phyloP scores from a whole-genome alignment of 2,888 invertebrate genomes.

The Aleiodes alternator region DNA sequence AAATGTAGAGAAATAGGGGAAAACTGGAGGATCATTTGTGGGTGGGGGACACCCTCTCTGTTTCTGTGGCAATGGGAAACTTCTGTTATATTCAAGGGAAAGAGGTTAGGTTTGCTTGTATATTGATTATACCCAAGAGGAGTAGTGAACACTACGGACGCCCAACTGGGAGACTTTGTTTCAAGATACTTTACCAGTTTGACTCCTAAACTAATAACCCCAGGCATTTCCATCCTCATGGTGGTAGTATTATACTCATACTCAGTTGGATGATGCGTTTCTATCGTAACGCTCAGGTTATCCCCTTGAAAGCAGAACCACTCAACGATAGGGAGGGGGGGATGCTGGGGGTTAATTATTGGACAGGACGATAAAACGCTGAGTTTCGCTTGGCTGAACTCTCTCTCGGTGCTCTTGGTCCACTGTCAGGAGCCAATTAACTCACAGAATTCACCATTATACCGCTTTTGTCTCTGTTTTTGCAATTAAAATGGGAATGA shows the following conservation, averaged over 20 bases:
- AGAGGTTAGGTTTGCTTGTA: slow-evolving; percentile 61
- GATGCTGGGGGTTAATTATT: slow-evolving; percentile 55
- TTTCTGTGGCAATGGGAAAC: neutral
- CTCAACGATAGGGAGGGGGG: slow-evolving; percentile 20
- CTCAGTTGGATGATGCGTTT: slow-evolving; percentile 21
- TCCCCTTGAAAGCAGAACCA: slow-evolving; percentile 33
- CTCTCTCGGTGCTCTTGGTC: slow-evolving; percentile 21
- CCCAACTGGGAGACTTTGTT: slow-evolving; percentile 60
- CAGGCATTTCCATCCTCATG: slow-evolving; percentile 60
- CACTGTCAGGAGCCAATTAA: slow-evolving; percentile 24
- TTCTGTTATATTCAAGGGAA: slow-evolving; percentile 16
- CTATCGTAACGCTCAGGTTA: slow-evolving; percentile 17
- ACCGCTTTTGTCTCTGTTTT: slow-evolving; percentile 2
- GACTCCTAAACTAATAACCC: slow-evolving; percentile 71
- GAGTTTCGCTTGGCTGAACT: slow-evolving; percentile 28
- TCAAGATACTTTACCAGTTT: slow-evolving; percentile 64
- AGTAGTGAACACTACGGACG: slow-evolving; percentile 40
- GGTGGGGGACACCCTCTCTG: slow-evolving; percentile 31
- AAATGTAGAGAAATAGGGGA: slow-evolving; percentile 27
- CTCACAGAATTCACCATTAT: slow-evolving; percentile 1
- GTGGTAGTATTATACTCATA: slow-evolving; percentile 50
- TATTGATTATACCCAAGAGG: slow-evolving; percentile 68
- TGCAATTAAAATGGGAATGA: neutral
- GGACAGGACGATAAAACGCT: slow-evolving; percentile 58
- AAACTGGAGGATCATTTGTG: slow-evolving; percentile 40